Conservation (phyloP, 1,140 invertebrate genomes). For the Drosophila elegans region DNA sequence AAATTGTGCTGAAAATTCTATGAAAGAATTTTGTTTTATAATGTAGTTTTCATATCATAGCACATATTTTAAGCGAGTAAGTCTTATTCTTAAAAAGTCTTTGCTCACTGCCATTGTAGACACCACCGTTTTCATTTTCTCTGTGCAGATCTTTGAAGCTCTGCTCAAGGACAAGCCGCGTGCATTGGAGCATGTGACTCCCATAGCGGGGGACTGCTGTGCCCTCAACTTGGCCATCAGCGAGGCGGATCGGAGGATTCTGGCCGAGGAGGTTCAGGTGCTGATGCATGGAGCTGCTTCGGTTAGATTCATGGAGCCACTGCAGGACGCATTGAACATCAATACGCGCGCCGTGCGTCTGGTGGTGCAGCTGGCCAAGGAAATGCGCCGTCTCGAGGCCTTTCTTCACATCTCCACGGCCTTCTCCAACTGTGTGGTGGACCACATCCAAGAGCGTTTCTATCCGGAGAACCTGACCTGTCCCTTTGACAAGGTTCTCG, state of each 20-base stretch:
- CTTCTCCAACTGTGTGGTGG: slow-evolving; percentile 88
- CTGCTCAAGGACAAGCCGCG: slow-evolving; percentile 33
- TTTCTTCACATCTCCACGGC: slow-evolving; percentile 91
- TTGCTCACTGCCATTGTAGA: background rate
- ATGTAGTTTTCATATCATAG: too few relatives aligned
- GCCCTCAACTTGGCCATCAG: slow-evolving; percentile 89
- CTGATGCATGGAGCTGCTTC: slow-evolving; percentile 95
- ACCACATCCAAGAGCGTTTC: slow-evolving; percentile 88
- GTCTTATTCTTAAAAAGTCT: background rate
- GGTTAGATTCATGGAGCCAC: slow-evolving; percentile 91
- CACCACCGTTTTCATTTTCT: background rate
- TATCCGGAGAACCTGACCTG: slow-evolving; percentile 88
- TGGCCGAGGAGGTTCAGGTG: slow-evolving; percentile 86
- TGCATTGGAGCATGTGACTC: slow-evolving; percentile 32
- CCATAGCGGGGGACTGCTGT: slow-evolving; percentile 86
- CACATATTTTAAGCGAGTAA: too few relatives aligned
- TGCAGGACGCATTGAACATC: slow-evolving; percentile 87
- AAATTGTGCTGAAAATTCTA: too few relatives aligned
- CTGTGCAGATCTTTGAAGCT: slow-evolving; percentile 34
- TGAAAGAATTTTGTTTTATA: too few relatives aligned
- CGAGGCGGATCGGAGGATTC: slow-evolving; percentile 85
- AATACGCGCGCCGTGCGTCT: slow-evolving; percentile 87
- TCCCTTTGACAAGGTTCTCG: slow-evolving; percentile 88
- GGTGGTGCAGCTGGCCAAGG: slow-evolving; percentile 86
- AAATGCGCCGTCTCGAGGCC: slow-evolving; percentile 89